Evolutionary conservation across 2,888 invertebrate genomes (phyloP).

Genomic region (Eremobia ochroleuca): DNA sequence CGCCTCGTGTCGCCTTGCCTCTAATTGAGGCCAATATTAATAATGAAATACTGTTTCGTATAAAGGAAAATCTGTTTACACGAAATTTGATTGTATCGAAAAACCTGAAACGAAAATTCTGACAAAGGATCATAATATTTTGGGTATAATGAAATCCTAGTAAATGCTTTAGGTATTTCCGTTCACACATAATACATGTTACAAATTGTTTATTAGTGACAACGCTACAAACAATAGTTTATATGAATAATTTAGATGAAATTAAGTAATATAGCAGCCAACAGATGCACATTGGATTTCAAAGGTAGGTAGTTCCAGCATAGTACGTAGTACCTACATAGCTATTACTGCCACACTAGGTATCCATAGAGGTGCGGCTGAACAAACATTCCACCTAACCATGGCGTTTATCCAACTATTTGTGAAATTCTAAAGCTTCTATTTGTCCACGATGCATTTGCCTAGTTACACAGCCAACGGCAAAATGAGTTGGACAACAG

Average conservation of each 20-base stretch:
- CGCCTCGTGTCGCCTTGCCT: constrained; percentile 70
- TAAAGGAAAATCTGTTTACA: constrained; percentile 41
- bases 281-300: constrained; percentile 20
- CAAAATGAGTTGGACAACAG: constrained; percentile 57
- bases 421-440: constrained; percentile 62
- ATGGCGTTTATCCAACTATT: constrained; percentile 68
- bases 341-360: neutral
- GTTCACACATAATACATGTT: neutral
- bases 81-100: constrained; percentile 5
- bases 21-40: constrained; percentile 80
- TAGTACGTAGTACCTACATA: neutral
- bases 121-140: neutral
- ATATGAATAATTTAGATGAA: too few species aligned
- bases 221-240: constrained; percentile 22
- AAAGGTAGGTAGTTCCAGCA: constrained; percentile 13
- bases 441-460: constrained; percentile 64
- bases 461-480: constrained; percentile 57
- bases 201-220: neutral
- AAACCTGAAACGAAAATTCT: constrained; percentile 1
- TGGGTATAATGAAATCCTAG: neutral
- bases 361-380: constrained; percentile 23
- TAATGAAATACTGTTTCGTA: constrained; percentile 68
- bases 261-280: constrained; percentile 16
- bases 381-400: constrained; percentile 57
- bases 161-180: neutral